Evolutionary conservation across 2,113 vertebrate genomes (phyloP).

Genomic region (Osmerus mordax): DNA sequence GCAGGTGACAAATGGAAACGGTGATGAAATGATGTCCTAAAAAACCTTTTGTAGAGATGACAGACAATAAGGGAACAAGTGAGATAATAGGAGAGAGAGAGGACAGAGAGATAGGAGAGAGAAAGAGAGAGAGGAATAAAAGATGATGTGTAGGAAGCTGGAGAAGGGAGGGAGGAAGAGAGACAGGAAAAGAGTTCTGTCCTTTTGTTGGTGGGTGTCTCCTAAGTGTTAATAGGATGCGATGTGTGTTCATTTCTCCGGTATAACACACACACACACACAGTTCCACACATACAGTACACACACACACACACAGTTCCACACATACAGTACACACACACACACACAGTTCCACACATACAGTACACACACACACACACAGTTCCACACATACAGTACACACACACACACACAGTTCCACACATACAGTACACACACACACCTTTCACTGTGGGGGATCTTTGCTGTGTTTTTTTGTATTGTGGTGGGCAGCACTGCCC

Average conservation of each 20-base stretch:
- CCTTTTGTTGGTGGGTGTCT: constrained; percentile 20
- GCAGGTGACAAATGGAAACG: neutral
- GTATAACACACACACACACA: neutral
- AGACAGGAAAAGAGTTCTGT: constrained; percentile 11
- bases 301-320: neutral
- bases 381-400: no score
- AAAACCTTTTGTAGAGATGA: neutral
- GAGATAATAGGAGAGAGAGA: neutral
- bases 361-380: neutral
- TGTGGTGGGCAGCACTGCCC: constrained; percentile 43
- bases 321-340: neutral
- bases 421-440: constrained; percentile 11
- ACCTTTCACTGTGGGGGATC: constrained; percentile 9
- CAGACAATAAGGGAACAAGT: neutral
- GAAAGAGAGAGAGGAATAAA: neutral
- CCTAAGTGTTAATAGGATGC: constrained; percentile 39
- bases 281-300: neutral
- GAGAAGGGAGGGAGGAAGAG: constrained; percentile 6
- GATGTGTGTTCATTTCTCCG: neutral
- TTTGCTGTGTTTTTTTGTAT: constrained; percentile 21
- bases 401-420: no score
- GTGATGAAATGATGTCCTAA: neutral
- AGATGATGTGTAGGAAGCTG: neutral
- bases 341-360: neutral
- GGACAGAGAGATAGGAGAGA: constrained; percentile 4